These are phyloP conservation scores for Nemoura dubitans DNA, from an alignment of 2,888 invertebrate species.

Conservation along the genomic window DNA sequence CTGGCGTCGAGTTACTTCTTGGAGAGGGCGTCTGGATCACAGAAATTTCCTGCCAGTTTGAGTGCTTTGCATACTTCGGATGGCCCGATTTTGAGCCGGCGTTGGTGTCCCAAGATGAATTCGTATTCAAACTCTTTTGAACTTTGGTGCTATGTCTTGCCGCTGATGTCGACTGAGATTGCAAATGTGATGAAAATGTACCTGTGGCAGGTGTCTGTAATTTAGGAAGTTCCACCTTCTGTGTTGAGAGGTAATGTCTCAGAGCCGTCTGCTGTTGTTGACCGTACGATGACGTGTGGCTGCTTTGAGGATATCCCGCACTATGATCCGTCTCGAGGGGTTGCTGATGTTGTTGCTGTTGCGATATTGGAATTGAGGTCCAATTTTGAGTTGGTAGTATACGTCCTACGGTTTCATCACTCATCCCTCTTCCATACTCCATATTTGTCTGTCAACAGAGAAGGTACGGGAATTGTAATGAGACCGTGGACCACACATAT, in stretches of 20 bases:
- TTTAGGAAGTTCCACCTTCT: slow-evolving; percentile 54
- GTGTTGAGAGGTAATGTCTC: slow-evolving; percentile 45
- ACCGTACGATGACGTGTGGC: slow-evolving; percentile 18
- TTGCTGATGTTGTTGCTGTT: slow-evolving; percentile 1
- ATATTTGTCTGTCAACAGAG: slow-evolving; percentile 72
- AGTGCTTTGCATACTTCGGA: slow-evolving; percentile 45
- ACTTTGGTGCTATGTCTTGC: slow-evolving; percentile 49
- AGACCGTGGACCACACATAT: slow-evolving; percentile 41
- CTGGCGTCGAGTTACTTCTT: slow-evolving; percentile 36
- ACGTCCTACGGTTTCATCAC: slow-evolving; percentile 58
- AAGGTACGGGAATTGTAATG: slow-evolving; percentile 67
- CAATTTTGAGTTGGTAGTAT: slow-evolving; percentile 41
- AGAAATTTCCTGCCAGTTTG: slow-evolving; percentile 57
- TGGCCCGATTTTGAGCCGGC: neutral
- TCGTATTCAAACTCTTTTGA: slow-evolving; percentile 53
- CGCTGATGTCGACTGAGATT: slow-evolving; percentile 47
- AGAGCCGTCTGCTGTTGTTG: slow-evolving; percentile 42
- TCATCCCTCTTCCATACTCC: slow-evolving; percentile 64
- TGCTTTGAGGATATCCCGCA: slow-evolving; percentile 28
- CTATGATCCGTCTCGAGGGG: neutral
- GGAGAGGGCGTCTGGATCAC: slow-evolving; percentile 57
- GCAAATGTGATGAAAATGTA: slow-evolving; percentile 52
- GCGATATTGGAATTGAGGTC: neutral
- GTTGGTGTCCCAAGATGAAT: slow-evolving; percentile 53
- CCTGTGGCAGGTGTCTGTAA: slow-evolving; percentile 53